These are phyloP conservation scores for Solenopsis invicta DNA, from an alignment of 1,140 invertebrate species.

Conservation along the genomic window DNA sequence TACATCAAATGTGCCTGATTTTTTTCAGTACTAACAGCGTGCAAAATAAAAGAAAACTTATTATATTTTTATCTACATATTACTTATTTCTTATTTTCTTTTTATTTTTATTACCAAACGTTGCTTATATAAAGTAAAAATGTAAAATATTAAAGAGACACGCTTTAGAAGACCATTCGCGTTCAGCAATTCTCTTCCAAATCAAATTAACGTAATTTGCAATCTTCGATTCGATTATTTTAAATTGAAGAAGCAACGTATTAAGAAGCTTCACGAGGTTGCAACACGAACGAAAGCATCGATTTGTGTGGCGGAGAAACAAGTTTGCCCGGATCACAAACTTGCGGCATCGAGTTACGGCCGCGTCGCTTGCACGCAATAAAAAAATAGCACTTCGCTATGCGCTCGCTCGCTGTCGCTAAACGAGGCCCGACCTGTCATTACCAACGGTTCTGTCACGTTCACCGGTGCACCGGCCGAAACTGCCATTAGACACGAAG, in stretches of 20 bases:
- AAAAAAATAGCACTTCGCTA: constrained; percentile 52
- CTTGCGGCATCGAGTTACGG: constrained; percentile 54
- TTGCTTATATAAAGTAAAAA: too few species aligned
- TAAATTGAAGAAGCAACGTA: not conserved
- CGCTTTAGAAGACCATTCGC: too few species aligned
- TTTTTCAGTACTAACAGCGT: too few species aligned
- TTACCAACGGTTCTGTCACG: constrained; percentile 57
- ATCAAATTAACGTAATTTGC: not conserved
- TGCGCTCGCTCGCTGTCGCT: constrained; percentile 51
- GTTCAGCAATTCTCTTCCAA: too few species aligned
- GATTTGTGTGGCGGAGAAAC: constrained; percentile 36
- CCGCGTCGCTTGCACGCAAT: constrained; percentile 38
- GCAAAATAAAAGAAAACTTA: too few species aligned
- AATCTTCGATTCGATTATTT: constrained; percentile 5
- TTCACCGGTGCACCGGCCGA: constrained; percentile 40
- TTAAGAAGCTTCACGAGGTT: not conserved
- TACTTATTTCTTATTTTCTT: too few species aligned
- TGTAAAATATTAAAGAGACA: too few species aligned
- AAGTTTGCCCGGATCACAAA: constrained; percentile 40
- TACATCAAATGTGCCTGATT: too few species aligned
- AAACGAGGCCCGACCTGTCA: constrained; percentile 58
- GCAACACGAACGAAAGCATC: constrained; percentile 33
- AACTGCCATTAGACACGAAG: constrained; percentile 67
- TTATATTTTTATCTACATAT: too few species aligned
- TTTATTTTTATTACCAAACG: too few species aligned